These are phyloP conservation scores for Muscicapa adusta DNA, from an alignment of 2,113 vertebrate species.

Conservation along the genomic window DNA sequence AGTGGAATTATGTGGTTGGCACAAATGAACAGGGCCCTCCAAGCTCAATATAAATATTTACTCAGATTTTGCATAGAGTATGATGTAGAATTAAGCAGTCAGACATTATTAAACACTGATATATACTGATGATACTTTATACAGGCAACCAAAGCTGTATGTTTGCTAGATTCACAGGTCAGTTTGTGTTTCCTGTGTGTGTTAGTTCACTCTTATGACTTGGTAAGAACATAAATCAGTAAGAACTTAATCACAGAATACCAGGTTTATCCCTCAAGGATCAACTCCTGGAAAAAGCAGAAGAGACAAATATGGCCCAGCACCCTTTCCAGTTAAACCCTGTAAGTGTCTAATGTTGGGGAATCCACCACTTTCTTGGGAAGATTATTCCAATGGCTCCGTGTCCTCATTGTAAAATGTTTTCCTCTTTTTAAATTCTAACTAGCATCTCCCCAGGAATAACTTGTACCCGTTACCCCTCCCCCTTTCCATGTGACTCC, in stretches of 20 bases:
- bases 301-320: neutral
- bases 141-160: neutral
- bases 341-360: too few relatives aligned
- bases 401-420: neutral
- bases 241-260: neutral
- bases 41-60: neutral
- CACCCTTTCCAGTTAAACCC: neutral
- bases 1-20: neutral
- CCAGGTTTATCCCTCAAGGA: neutral
- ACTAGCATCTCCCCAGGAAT: neutral
- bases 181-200: neutral
- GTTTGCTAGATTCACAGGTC: neutral
- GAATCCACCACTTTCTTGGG: neutral
- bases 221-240: neutral
- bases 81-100: neutral
- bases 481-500: neutral
- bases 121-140: neutral
- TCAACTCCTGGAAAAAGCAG: neutral
- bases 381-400: neutral
- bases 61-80: neutral
- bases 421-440: neutral
- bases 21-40: neutral
- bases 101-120: neutral
- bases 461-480: neutral
- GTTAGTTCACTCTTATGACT: neutral